Conservation (phyloP, 2,888 invertebrate species). For the Spodoptera picta region DNA sequence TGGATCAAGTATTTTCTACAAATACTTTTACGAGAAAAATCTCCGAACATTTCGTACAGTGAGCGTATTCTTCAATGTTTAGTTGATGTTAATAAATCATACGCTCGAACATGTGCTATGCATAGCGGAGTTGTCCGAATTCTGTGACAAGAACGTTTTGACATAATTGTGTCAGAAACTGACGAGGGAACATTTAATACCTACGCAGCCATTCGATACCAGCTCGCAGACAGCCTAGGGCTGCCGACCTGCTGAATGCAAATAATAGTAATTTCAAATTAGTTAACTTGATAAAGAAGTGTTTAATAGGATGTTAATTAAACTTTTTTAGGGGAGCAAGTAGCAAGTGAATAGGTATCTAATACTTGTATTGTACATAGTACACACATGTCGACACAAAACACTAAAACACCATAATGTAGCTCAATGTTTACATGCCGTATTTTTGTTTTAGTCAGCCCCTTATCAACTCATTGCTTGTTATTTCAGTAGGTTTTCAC, state of each 20-base stretch:
- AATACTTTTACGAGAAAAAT: background rate
- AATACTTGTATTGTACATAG: too few species aligned
- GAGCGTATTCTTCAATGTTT: slow-evolving; percentile 14
- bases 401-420: too few species aligned
- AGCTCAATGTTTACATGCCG: too few species aligned
- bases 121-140: slow-evolving; percentile 42
- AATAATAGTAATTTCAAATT: background rate
- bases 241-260: background rate
- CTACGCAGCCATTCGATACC: slow-evolving; percentile 31
- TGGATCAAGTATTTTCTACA: background rate
- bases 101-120: slow-evolving; percentile 39
- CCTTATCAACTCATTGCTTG: too few species aligned
- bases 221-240: slow-evolving; percentile 18
- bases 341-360: too few species aligned
- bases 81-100: slow-evolving; percentile 45
- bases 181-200: slow-evolving; percentile 26
- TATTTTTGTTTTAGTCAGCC: too few species aligned
- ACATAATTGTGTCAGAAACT: slow-evolving; percentile 53
- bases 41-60: slow-evolving; percentile 3
- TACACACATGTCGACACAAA: too few species aligned
- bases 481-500: too few species aligned
- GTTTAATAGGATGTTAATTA: too few species aligned
- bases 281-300: background rate
- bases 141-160: slow-evolving; percentile 47
- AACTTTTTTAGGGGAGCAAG: too few species aligned